Conservation (phyloP, 2,113 vertebrate species). For the Caranx ignobilis region DNA sequence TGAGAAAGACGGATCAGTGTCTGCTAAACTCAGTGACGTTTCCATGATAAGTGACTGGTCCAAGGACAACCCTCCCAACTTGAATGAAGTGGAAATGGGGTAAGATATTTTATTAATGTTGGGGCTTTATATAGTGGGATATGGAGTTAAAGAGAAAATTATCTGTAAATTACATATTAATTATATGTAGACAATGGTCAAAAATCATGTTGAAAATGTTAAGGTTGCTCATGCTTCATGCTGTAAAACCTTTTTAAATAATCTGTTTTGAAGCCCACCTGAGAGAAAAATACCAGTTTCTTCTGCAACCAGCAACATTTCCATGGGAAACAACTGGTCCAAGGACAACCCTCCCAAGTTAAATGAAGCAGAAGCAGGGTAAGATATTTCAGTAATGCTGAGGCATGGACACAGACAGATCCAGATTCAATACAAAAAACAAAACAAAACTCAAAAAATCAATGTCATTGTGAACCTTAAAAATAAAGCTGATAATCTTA, state of each 20-base stretch:
- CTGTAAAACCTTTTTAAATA: neutral
- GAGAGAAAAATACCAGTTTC: neutral
- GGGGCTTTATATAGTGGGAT: neutral
- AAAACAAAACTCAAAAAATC: neutral
- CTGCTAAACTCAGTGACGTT: neutral
- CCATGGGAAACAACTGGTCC: neutral
- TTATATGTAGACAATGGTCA: too few relatives aligned
- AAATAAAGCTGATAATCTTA: too few relatives aligned
- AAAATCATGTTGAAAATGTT: too few relatives aligned
- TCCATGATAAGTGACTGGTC: neutral
- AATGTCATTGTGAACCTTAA: too few relatives aligned
- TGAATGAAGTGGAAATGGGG: accelerated
- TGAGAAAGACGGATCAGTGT: neutral
- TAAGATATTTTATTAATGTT: neutral
- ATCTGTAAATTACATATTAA: neutral
- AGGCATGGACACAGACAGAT: neutral
- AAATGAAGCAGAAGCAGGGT: neutral
- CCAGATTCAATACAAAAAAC: neutral
- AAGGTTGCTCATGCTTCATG: neutral
- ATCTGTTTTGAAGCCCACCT: neutral
- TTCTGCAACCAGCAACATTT: neutral
- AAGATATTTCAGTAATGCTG: neutral
- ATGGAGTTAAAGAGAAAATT: neutral
- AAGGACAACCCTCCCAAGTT: neutral
- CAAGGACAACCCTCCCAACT: accelerated